A percentile compares a stretch with the other conserved stretches of the same genome.
Evolutionary conservation across 2,113 vertebrate species (phyloP).

Genomic region (Zosterops lateralis): DNA sequence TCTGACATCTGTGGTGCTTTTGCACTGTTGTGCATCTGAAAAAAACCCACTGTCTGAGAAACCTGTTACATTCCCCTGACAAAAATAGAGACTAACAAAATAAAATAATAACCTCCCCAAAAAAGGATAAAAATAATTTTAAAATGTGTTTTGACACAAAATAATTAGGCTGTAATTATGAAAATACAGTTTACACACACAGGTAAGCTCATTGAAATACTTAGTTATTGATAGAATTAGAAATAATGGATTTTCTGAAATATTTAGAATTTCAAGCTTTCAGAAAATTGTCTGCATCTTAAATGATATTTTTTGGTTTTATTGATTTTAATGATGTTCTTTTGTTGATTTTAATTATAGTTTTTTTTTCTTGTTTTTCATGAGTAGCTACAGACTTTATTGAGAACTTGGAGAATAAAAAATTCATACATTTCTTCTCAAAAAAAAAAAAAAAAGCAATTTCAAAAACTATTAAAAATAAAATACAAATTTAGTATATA

Average conservation of each 20-base stretch:
- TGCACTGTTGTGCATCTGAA: not conserved
- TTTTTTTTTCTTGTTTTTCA: not conserved
- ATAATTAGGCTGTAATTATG: not conserved
- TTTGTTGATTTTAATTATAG: no score
- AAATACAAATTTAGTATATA: not conserved
- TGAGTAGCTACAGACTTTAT: not conserved
- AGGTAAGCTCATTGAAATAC: not conserved
- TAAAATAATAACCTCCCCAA: fast-evolving
- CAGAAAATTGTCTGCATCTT: not conserved
- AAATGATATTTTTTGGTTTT: not conserved
- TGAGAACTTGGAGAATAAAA: not conserved
- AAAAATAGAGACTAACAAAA: not conserved
- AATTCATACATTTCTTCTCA: not conserved
- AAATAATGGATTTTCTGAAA: not conserved
- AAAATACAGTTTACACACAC: not conserved
- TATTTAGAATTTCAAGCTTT: not conserved
- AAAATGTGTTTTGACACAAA: not conserved
- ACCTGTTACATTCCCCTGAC: not conserved
- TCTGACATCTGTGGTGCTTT: not conserved
- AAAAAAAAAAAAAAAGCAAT: not conserved
- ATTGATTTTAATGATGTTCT: not conserved
- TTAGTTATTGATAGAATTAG: not conserved
- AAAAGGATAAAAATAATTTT: not conserved
- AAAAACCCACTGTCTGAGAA: not conserved
- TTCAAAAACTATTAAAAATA: not conserved